Percentiles rank a stretch among this genome's conserved stretches.
These are phyloP conservation scores for Actinopyga echinites DNA, from an alignment of 53 echinoderm and acorn worm species.

Conservation along the genomic window DNA sequence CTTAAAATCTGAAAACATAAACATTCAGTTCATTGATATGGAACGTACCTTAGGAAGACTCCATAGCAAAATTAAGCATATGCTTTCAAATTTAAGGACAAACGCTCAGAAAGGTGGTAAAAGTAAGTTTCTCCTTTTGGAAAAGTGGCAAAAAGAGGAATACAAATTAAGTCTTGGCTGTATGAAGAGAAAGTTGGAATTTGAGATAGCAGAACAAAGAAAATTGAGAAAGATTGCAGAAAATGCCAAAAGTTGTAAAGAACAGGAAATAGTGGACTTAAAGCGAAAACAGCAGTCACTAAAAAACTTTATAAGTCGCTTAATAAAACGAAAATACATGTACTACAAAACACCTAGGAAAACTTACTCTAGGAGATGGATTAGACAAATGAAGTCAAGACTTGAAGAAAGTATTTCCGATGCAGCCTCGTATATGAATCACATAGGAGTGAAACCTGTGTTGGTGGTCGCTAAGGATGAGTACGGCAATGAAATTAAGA, in stretches of 20 bases:
- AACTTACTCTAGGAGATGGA: not conserved
- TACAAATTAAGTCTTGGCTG: conserved; percentile 50
- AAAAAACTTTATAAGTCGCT: not conserved
- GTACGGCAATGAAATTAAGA: not conserved
- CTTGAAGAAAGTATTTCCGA: not conserved
- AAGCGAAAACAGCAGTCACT: not conserved
- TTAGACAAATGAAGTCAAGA: not conserved
- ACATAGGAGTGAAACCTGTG: not conserved
- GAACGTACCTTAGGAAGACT: not conserved
- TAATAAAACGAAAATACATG: not conserved
- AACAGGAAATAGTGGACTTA: not conserved
- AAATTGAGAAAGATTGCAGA: conserved; percentile 44
- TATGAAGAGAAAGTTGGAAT: conserved; percentile 55
- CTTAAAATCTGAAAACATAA: no score
- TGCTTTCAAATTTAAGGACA: not conserved
- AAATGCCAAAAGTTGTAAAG: conserved; percentile 4
- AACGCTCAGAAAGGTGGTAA: conserved; percentile 20
- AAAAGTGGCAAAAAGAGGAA: conserved; percentile 29
- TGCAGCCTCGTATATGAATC: not conserved
- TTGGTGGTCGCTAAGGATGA: conserved; percentile 2
- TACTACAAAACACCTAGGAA: not conserved
- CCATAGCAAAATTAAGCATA: not conserved
- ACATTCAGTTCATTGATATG: not conserved
- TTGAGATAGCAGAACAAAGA: conserved; percentile 47
- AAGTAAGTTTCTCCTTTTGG: conserved; percentile 11